Conservation (phyloP, 2,888 invertebrate genomes). For the Acanthoscelides obtectus region DNA sequence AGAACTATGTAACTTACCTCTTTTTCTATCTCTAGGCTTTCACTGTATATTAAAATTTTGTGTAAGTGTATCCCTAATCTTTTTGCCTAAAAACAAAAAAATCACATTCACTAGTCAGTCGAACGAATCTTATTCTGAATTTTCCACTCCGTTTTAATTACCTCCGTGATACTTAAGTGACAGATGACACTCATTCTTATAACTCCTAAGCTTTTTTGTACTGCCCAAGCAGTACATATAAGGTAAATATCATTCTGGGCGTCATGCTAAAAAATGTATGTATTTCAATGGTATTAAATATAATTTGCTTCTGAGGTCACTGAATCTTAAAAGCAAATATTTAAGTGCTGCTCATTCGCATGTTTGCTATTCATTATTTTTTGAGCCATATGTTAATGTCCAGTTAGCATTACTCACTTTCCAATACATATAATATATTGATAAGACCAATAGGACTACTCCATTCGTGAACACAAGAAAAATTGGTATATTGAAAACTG, state of each 20-base stretch:
- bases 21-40: slow-evolving; percentile 12
- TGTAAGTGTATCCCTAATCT: slow-evolving; percentile 14
- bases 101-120: too few species aligned
- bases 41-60: slow-evolving; percentile 17
- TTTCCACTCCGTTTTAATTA: too few species aligned
- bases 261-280: background rate
- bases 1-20: slow-evolving; percentile 14
- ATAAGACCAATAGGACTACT: slow-evolving; percentile 18
- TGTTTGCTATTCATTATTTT: too few species aligned
- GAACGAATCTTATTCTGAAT: too few species aligned
- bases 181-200: background rate
- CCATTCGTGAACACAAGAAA: slow-evolving; percentile 16
- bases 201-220: slow-evolving; percentile 1
- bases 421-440: slow-evolving; percentile 25
- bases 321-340: too few species aligned
- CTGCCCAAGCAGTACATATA: background rate
- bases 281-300: too few species aligned
- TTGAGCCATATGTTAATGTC: too few species aligned
- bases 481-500: slow-evolving; percentile 18
- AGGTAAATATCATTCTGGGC: background rate
- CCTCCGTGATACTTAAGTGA: slow-evolving; percentile 5
- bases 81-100: slow-evolving; percentile 14
- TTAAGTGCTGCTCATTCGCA: too few species aligned
- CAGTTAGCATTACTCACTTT: slow-evolving; percentile 15
- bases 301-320: too few species aligned